Evolutionary conservation across 2,797 vertebrate genomes (phyloP), one percentile per base, ranked within the genome.

Genomic region (Anguilla marmorata): DNA sequence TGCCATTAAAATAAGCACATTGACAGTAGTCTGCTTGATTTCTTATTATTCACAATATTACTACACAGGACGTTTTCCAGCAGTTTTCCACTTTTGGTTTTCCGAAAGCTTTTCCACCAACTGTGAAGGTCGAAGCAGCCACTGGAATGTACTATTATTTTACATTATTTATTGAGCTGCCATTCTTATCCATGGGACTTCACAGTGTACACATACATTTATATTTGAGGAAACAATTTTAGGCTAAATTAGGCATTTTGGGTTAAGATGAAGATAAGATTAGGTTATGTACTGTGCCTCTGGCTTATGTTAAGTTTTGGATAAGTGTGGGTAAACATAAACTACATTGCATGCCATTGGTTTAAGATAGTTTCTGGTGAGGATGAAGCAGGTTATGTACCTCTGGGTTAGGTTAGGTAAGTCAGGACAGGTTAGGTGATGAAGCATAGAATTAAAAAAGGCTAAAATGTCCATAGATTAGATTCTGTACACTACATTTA

Each of bases 1-100:
- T 79, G 7, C 74, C 74, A 41, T 41, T 79, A 45, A 79, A 79
- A 79, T 79, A 79, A 79, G 74, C 74, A 79, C 27, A 72, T 72
- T 33, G 27, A 30, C 33, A 79, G 33, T 41, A 16, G 74, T 41
- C 16, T 79, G 14, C 14, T 79, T 79, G 74, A 79, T 4, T 45
- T 79, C 2, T 79, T 72, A 45, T 79, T 45, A 79, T 79, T 79
- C 74, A 45, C 33, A 79, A 24, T 41, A 72, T 79, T 45, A 41
- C 33, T 41, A 45, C 3, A 79, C 30, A 12, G 27, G 3, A 11
- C 30, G 0, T 2, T 37, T 33, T 74, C 69, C 69, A 74, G 69
- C 69, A 3, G 69, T n/a, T 69, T 69, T n/a, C n/a, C 63, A 27
- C 4, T 27, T 66, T 66, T n/a, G 4, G 63, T 66, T 66, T 66